Conservation (phyloP, 2,888 invertebrate species). For the Xanthorhoe spadicearia region DNA sequence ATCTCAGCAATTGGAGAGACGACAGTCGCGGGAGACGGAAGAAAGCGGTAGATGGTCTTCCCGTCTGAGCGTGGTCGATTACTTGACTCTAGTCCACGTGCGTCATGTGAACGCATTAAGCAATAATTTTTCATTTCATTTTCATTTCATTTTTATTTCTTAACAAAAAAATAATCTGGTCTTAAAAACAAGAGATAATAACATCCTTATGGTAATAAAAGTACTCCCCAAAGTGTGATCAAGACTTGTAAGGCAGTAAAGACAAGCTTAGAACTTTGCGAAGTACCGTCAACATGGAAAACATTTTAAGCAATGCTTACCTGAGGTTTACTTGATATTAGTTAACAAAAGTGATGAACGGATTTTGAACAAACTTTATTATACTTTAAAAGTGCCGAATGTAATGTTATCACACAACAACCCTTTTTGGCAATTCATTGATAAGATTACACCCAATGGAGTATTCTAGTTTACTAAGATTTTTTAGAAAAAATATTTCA, state of each 20-base stretch:
- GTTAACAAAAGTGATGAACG: not conserved
- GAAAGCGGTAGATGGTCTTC: too few species aligned
- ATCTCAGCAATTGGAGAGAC: constrained; percentile 27
- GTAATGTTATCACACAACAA: too few species aligned
- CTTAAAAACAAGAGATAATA: not conserved
- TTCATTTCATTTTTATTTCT: too few species aligned
- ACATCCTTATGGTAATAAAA: constrained; percentile 6
- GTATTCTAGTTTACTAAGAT: too few species aligned
- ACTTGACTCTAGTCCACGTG: too few species aligned
- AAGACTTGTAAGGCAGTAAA: constrained; percentile 19
- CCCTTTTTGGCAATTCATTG: too few species aligned
- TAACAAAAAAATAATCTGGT: too few species aligned
- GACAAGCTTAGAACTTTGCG: constrained; percentile 22
- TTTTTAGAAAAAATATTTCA: too few species aligned
- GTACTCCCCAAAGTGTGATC: constrained; percentile 13
- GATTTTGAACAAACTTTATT: not conserved
- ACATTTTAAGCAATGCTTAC: constrained; percentile 17
- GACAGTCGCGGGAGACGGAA: not conserved
- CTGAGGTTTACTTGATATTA: not conserved
- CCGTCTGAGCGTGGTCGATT: not conserved
- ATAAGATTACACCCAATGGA: too few species aligned
- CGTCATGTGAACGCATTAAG: too few species aligned
- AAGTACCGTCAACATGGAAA: constrained; percentile 12
- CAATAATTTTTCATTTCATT: too few species aligned
- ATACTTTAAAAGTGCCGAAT: too few species aligned